Conservation (phyloP, 2,797 vertebrate species). For the Anas georgica region DNA sequence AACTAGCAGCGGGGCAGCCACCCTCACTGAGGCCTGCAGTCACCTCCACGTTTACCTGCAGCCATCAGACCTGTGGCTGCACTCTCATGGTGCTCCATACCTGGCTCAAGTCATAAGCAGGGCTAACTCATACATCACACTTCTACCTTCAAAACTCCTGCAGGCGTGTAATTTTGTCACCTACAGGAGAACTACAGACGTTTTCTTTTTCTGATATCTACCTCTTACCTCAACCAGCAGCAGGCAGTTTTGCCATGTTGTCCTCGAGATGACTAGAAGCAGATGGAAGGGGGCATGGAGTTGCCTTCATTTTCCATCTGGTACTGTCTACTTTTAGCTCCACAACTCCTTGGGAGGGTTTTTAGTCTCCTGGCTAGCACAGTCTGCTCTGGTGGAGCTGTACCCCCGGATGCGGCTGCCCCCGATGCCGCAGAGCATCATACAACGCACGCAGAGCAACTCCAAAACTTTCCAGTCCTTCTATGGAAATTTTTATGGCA, state of each 20-base stretch:
- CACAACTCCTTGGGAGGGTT: neutral
- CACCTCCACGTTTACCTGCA: neutral
- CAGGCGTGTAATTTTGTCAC: fast-evolving
- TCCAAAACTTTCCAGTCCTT: neutral
- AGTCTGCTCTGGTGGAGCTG: neutral
- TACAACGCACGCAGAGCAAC: neutral
- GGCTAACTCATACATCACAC: neutral
- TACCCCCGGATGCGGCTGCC: neutral
- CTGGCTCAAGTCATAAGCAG: neutral
- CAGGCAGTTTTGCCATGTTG: neutral
- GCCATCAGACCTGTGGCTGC: neutral
- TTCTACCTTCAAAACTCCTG: neutral
- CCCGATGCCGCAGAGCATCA: neutral
- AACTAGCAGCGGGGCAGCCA: neutral
- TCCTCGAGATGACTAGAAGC: conserved; percentile 12
- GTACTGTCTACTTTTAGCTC: conserved; percentile 33
- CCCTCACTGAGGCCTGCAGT: neutral
- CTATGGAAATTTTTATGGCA: neutral
- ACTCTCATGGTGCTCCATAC: neutral
- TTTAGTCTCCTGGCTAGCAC: neutral
- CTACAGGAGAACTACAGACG: fast-evolving
- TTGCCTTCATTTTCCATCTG: conserved; percentile 42
- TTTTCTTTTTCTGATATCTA: neutral
- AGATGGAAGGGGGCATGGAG: conserved; percentile 30
- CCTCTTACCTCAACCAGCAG: neutral